Percentiles rank a stretch among this genome's conserved stretches.
These are phyloP conservation scores for Drosophila quinaria DNA, from an alignment of 2,888 invertebrate genomes.

Conservation along the genomic window DNA sequence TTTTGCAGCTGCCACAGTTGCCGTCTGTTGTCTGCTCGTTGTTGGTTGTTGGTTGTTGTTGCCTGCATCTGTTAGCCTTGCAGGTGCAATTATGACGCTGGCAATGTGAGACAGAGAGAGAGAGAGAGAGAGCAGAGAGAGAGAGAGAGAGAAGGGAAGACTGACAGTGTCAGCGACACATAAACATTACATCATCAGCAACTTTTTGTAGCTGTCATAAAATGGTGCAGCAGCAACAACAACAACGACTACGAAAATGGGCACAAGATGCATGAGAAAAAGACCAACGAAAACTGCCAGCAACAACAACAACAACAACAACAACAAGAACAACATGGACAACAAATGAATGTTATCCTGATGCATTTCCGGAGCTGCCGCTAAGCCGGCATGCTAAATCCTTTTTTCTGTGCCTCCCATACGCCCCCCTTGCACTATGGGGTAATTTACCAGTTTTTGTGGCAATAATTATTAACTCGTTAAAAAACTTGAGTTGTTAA, in stretches of 20 bases:
- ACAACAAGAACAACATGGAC: slow-evolving; percentile 31
- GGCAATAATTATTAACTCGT: no score
- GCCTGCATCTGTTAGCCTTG: slow-evolving; percentile 78
- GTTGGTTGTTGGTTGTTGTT: slow-evolving; percentile 30
- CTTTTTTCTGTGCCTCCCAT: slow-evolving; percentile 28
- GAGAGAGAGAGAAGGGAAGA: not conserved
- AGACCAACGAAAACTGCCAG: slow-evolving; percentile 47
- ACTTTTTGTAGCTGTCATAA: slow-evolving; percentile 77
- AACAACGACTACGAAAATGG: slow-evolving; percentile 23
- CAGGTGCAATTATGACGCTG: slow-evolving; percentile 77
- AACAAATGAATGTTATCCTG: slow-evolving; percentile 77
- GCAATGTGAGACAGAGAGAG: slow-evolving; percentile 19
- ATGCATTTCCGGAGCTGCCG: slow-evolving; percentile 75
- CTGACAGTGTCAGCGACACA: slow-evolving; percentile 76
- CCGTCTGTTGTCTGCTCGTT: slow-evolving; percentile 18
- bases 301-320: slow-evolving; percentile 29
- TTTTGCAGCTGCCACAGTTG: slow-evolving; percentile 48
- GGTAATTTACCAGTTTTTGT: no score
- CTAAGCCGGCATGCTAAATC: slow-evolving; percentile 78
- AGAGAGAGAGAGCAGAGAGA: not conserved
- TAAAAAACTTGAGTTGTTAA: no score
- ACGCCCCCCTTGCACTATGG: not conserved
- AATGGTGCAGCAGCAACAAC: slow-evolving; percentile 52
- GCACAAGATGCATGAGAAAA: slow-evolving; percentile 60
- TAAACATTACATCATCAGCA: slow-evolving; percentile 80